Percentiles rank a stretch among this genome's conserved stretches.
Conservation (phyloP, 2,888 invertebrate genomes). For the Aproaerema taeniolella region DNA sequence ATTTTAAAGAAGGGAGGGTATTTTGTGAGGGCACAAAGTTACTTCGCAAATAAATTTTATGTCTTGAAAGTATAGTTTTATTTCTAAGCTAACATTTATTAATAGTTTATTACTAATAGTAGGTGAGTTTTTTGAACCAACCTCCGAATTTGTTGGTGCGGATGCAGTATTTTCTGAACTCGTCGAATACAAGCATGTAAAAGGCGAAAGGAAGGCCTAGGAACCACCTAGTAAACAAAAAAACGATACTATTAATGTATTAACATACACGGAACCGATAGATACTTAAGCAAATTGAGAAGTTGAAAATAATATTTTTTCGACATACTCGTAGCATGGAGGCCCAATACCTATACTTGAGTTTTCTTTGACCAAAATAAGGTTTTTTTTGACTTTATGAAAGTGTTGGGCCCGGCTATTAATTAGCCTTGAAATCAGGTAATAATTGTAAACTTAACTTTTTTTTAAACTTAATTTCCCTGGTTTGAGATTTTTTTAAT, state of each 20-base stretch:
- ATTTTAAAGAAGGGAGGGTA: conserved; percentile 13
- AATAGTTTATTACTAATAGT: conserved; percentile 40
- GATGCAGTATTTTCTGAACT: conserved; percentile 82
- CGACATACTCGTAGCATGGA: no score
- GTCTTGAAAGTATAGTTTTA: conserved; percentile 19
- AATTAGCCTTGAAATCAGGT: no score
- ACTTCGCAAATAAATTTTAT: conserved; percentile 22
- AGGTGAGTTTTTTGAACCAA: conserved; percentile 56
- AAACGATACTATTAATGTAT: not conserved
- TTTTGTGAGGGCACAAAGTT: conserved; percentile 25
- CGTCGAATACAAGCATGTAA: conserved; percentile 85
- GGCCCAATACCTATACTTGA: no score
- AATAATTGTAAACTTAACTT: no score
- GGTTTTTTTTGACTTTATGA: no score
- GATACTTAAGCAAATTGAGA: no score
- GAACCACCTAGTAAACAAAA: conserved; percentile 79
- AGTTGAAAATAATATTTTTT: no score
- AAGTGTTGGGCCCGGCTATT: no score
- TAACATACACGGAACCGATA: no score
- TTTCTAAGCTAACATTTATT: conserved; percentile 8
- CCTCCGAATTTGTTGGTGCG: conserved; percentile 58
- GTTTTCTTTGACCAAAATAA: no score
- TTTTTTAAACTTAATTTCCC: no score
- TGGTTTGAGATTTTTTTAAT: no score
- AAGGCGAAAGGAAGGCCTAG: conserved; percentile 83